Evolutionary conservation across 30 jellyfish, hydroid and myxozoan genomes (phyloP), one percentile per base, ranked within the genome.

Genomic region (Chironex yamaguchii): DNA sequence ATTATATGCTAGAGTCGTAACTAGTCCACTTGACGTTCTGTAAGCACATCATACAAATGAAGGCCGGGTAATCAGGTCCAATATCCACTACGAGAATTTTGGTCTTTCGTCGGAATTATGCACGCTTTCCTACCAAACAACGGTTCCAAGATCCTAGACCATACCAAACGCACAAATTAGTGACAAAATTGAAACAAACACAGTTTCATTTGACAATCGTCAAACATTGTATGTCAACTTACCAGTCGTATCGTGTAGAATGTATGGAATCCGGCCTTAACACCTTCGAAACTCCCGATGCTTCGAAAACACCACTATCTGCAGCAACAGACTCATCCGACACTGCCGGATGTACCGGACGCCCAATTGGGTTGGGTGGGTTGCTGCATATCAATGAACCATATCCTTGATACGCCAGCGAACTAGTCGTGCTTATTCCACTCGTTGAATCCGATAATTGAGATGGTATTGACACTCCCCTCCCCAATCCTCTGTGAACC

Each of bases 271-370:
- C 85, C 24, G 90, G 67, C 42, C 90, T 24, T 14, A 48, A 69
- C 34, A 85, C 83, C 0, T 62, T 50, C 21, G 66, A 82, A 17
- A 79, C 88, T 9, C 66, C 90, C 34, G 97, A 67, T 23, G 95
- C 97, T 62, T 95, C 99, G 65, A 95, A 95, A 4, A 95, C 99
- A 20, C 99, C 99, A 67, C 99, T 95, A 34, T 95, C 99, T 2
- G 99, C 99, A 17, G 97, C 99, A 0, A 95, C 99, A 4, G 99
- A 95, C 54, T 95, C 99, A 77, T 95, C 96, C 11, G 99, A 95
- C 28, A 77, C 88, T 29, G 99, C 92, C 29, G 93, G 91, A 50
- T 90, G 85, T 17, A 95, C 95, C 42, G 93, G 89, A 20, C 95
- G 81, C 64, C 65, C 66, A 4, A 90, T 42, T 6, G 58, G 13